These are phyloP conservation scores for Temnothorax unifasciatus DNA, from an alignment of 2,888 invertebrate genomes.

Conservation along the genomic window DNA sequence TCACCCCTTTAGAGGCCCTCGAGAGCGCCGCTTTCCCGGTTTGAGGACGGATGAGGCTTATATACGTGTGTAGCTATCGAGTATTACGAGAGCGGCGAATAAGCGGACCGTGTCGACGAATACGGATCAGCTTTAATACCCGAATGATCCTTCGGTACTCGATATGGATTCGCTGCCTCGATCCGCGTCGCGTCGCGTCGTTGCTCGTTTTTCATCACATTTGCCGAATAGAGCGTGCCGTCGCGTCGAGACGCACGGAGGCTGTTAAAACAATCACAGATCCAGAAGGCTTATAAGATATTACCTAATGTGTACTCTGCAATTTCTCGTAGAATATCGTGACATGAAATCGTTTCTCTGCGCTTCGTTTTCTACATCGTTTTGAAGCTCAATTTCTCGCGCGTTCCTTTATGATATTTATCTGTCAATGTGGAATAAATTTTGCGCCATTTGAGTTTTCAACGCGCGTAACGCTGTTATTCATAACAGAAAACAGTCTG, in stretches of 20 bases:
- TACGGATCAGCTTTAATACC: constrained; percentile 66
- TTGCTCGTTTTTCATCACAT: constrained; percentile 40
- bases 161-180: constrained; percentile 52
- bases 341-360: constrained; percentile 14
- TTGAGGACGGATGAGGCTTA: constrained; percentile 58
- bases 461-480: neutral
- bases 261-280: constrained; percentile 59
- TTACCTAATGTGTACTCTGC: constrained; percentile 56
- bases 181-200: constrained; percentile 31
- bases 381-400: constrained; percentile 10
- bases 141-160: constrained; percentile 63
- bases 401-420: neutral
- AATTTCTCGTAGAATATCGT: constrained; percentile 37
- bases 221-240: constrained; percentile 44
- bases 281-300: constrained; percentile 57
- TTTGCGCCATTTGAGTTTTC: neutral
- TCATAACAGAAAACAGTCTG: neutral
- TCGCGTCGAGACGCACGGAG: constrained; percentile 15
- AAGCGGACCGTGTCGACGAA: constrained; percentile 62
- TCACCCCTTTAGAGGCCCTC: constrained; percentile 52
- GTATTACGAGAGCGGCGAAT: constrained; percentile 57
- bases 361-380: neutral
- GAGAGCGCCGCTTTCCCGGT: constrained; percentile 55
- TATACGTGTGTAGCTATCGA: constrained; percentile 47
- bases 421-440: neutral